A percentile compares a stretch with the other conserved stretches of the same genome.
These are phyloP conservation scores for Acestrorhynchus altus DNA, from an alignment of 2,797 vertebrate genomes.

Conservation along the genomic window DNA sequence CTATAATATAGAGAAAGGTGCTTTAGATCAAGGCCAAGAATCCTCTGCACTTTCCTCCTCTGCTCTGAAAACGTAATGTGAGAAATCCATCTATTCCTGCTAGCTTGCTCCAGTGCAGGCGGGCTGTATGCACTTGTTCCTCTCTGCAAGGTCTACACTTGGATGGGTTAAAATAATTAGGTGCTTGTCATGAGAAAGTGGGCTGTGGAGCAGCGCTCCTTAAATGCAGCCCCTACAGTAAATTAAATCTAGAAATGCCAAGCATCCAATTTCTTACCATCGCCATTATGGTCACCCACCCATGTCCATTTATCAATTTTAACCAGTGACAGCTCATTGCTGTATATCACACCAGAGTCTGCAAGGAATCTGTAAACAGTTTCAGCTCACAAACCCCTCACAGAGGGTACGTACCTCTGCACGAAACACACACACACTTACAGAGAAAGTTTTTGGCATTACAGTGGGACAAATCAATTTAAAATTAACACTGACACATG, in stretches of 20 bases:
- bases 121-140: constrained; percentile 11
- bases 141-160: constrained; percentile 45
- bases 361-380: constrained; percentile 59
- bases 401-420: background rate
- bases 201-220: constrained; percentile 44
- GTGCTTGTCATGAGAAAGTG: constrained; percentile 53
- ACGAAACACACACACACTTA: constrained; percentile 18
- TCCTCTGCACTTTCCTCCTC: background rate
- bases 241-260: constrained; percentile 63
- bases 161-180: constrained; percentile 60
- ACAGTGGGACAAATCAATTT: background rate
- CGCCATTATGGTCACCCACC: constrained; percentile 60
- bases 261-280: constrained; percentile 61
- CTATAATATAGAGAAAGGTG: background rate
- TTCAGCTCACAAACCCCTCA: constrained; percentile 41
- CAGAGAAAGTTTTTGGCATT: background rate
- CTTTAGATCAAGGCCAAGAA: background rate
- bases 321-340: constrained; percentile 46
- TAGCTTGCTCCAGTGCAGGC: constrained; percentile 11
- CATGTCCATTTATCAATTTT: constrained; percentile 63
- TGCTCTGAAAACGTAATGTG: background rate
- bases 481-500: constrained; percentile 18
- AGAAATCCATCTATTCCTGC: constrained; percentile 36
- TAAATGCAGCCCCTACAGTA: constrained; percentile 53
- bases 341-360: constrained; percentile 55